Conservation (phyloP, 2,888 invertebrate genomes). For the Phania funesta region DNA sequence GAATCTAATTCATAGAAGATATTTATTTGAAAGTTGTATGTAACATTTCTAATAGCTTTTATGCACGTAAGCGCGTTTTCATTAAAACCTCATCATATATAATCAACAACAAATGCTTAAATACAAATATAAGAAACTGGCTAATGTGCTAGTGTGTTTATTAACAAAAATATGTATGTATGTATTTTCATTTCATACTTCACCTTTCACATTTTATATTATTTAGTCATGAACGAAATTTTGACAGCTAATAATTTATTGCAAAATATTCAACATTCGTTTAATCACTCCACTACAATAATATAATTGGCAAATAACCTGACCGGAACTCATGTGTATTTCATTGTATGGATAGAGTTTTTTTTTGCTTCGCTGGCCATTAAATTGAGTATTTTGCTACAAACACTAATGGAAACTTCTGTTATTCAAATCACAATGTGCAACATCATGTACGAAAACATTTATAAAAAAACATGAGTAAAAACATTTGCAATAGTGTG, state of each 20-base stretch:
- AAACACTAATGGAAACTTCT: neutral
- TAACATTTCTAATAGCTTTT: no score
- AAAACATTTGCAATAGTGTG: neutral
- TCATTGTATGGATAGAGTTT: neutral
- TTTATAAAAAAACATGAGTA: conserved; percentile 23
- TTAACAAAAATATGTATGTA: no score
- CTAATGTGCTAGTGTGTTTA: no score
- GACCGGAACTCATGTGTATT: conserved; percentile 63
- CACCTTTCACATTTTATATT: no score
- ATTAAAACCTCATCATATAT: no score
- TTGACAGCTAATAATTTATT: neutral
- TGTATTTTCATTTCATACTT: no score
- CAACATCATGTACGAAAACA: neutral
- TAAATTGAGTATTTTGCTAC: neutral
- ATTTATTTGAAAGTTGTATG: no score
- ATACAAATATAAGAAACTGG: no score
- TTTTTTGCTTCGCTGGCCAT: neutral
- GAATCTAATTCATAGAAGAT: no score
- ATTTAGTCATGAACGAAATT: conserved; percentile 15
- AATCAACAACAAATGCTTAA: no score
- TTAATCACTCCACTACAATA: neutral
- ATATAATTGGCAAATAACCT: conserved; percentile 63
- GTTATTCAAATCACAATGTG: neutral
- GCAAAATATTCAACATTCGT: neutral
- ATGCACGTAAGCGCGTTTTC: no score